Conservation (phyloP, 2,113 vertebrate species). For the Siniperca knerii region DNA sequence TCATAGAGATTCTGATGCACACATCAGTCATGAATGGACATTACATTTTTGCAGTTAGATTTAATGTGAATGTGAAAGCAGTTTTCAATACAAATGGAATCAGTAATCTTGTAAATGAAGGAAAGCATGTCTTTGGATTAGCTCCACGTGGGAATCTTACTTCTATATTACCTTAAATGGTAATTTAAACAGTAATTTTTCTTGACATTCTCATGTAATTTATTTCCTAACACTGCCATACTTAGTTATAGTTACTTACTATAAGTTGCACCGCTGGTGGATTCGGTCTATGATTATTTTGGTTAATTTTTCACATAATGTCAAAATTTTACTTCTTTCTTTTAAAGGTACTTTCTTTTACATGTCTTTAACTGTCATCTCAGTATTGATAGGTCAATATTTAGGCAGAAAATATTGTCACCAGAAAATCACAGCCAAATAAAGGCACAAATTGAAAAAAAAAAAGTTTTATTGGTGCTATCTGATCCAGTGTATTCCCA, state of each 20-base stretch:
- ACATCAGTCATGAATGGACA: constrained; percentile 69
- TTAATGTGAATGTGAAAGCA: constrained; percentile 77
- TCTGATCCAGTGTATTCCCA: constrained; percentile 41
- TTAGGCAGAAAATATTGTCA: constrained; percentile 63
- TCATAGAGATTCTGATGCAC: constrained; percentile 71
- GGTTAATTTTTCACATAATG: constrained; percentile 31
- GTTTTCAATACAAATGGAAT: constrained; percentile 74
- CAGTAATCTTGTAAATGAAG: constrained; percentile 79
- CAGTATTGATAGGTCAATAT: constrained; percentile 41
- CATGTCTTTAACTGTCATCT: constrained; percentile 31
- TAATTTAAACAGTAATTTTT: constrained; percentile 63
- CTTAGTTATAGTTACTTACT: neutral
- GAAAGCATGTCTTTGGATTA: constrained; percentile 79
- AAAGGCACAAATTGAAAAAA: constrained; percentile 49
- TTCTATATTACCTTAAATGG: constrained; percentile 61
- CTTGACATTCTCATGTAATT: constrained; percentile 59
- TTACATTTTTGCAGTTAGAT: constrained; percentile 70
- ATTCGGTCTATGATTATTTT: constrained; percentile 30
- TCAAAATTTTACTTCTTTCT: constrained; percentile 30
- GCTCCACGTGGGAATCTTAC: constrained; percentile 66
- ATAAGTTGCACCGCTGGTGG: constrained; percentile 41
- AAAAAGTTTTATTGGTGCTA: constrained; percentile 1
- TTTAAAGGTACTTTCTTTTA: constrained; percentile 22
- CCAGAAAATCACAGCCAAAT: constrained; percentile 44
- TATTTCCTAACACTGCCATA: constrained; percentile 56